Evolutionary conservation across 2,888 invertebrate genomes (phyloP).

Genomic region (Amorpha juglandis): DNA sequence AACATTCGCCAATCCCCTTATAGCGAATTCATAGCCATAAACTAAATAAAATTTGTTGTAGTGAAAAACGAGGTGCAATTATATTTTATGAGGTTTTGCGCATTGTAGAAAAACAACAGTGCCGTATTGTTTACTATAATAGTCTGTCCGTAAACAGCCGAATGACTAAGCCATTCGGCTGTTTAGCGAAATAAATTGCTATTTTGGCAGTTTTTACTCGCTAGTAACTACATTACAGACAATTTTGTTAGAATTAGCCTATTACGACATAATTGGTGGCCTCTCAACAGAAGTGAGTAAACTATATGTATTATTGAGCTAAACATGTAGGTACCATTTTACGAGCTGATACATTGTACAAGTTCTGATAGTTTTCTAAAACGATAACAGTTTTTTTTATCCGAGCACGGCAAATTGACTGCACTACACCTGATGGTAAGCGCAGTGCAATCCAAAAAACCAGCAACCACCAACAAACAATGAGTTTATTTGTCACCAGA

Average conservation of each 20-base stretch:
- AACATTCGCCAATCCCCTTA: neutral
- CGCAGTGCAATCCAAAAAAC: no score
- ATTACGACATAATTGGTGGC: neutral
- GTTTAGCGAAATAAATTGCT: neutral
- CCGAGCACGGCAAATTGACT: no score
- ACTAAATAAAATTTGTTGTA: neutral
- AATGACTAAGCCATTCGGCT: constrained; percentile 13
- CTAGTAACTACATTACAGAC: neutral
- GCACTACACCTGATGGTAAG: no score
- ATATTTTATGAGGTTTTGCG: constrained; percentile 11
- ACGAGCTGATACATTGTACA: no score
- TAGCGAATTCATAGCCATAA: neutral
- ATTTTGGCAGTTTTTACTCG: neutral
- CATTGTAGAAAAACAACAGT: neutral
- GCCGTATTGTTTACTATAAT: constrained; percentile 11
- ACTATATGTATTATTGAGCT: no score
- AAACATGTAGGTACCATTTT: no score
- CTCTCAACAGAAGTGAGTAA: no score
- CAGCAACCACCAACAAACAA: no score
- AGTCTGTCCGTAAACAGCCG: neutral
- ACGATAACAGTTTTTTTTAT: no score
- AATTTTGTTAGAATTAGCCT: neutral
- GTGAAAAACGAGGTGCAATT: neutral
- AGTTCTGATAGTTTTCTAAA: no score
- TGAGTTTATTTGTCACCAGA: no score